Conservation (phyloP, 1,140 invertebrate genomes). For the Diachasma alloeum region DNA sequence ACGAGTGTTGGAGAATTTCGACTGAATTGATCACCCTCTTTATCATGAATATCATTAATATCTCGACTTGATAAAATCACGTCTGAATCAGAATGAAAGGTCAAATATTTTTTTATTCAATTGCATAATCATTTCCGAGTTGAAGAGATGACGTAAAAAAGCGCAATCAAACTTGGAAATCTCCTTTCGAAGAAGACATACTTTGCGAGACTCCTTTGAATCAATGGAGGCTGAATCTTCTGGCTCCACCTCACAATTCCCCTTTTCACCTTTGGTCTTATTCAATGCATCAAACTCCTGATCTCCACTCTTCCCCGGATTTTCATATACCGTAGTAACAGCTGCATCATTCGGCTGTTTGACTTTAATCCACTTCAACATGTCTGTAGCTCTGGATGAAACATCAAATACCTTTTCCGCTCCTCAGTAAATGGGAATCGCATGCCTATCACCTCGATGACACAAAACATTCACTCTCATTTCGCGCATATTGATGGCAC, state of each 20-base stretch:
- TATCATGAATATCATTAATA: too few relatives aligned
- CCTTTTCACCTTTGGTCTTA: constrained; percentile 50
- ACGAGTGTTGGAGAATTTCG: not conserved
- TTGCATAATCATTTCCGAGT: too few relatives aligned
- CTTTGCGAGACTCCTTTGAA: constrained; percentile 57
- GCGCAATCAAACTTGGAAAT: too few relatives aligned
- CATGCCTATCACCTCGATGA: not conserved
- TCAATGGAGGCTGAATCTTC: constrained; percentile 56
- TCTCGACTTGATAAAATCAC: too few relatives aligned
- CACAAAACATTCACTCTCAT: constrained; percentile 11
- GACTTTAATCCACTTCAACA: constrained; percentile 64
- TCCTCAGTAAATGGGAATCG: not conserved
- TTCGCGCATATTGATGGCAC: not conserved
- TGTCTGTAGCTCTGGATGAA: constrained; percentile 30
- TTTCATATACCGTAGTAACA: constrained; percentile 7
- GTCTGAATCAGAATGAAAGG: too few relatives aligned
- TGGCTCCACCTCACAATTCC: constrained; percentile 56
- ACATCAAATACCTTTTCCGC: not conserved
- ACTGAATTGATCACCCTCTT: too few relatives aligned
- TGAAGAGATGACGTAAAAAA: too few relatives aligned
- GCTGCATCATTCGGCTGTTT: constrained; percentile 48
- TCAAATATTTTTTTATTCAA: too few relatives aligned
- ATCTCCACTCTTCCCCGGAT: constrained; percentile 20
- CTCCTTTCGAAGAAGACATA: constrained; percentile 34
- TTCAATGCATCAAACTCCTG: constrained; percentile 39